Evolutionary conservation across 2,113 vertebrate species (phyloP).

Genomic region (Illadopsis cleaveri): DNA sequence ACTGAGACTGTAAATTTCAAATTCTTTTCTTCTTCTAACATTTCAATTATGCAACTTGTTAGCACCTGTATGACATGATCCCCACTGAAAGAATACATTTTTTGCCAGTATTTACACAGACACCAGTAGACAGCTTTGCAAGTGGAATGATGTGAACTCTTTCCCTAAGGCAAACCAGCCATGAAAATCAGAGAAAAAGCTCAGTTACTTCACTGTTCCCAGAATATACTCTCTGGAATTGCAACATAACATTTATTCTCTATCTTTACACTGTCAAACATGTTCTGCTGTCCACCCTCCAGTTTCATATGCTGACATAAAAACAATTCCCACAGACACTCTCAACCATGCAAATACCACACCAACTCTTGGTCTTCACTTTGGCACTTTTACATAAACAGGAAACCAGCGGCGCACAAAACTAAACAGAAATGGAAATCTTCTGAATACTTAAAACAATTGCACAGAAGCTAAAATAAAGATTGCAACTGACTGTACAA

Average conservation of each 20-base stretch:
- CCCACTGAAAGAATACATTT: neutral
- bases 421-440: neutral
- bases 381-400: neutral
- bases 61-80: neutral
- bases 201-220: neutral
- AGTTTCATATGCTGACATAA: neutral
- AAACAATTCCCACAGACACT: neutral
- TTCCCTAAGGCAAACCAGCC: neutral
- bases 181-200: neutral
- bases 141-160: neutral
- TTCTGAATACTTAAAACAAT: neutral
- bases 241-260: neutral
- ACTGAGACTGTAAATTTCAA: neutral
- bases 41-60: neutral
- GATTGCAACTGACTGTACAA: neutral
- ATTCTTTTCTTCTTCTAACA: neutral
- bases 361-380: neutral
- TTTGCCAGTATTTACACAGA: neutral
- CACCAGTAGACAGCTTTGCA: neutral
- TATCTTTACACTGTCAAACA: neutral
- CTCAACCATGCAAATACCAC: neutral
- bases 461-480: neutral
- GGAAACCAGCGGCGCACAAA: neutral
- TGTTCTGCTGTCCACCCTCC: neutral
- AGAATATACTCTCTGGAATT: slow-evolving; percentile 11